A percentile compares a stretch with the other conserved stretches of the same genome.
Evolutionary conservation across 2,113 vertebrate species (phyloP).

Genomic region (Chloebia gouldiae): DNA sequence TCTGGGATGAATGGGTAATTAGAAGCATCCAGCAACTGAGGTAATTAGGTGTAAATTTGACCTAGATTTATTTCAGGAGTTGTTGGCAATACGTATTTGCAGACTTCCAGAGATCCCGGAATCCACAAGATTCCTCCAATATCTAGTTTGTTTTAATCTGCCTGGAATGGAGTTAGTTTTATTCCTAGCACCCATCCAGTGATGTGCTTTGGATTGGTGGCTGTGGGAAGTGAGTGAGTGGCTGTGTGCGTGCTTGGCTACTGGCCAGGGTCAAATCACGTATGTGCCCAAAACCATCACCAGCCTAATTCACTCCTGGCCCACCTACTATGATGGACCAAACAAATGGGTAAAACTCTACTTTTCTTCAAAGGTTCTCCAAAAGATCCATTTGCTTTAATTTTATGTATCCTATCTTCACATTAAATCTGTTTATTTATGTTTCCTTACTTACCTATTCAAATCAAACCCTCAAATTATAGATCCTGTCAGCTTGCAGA

Average conservation of each 20-base stretch:
- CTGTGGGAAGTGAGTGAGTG: background rate
- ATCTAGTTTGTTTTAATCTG: background rate
- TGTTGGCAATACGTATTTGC: background rate
- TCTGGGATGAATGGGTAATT: background rate
- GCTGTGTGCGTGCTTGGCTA: background rate
- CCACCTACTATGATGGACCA: background rate
- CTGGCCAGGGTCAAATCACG: fast-evolving
- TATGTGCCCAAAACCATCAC: background rate
- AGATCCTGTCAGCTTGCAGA: background rate
- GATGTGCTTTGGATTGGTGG: background rate
- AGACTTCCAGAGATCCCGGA: background rate
- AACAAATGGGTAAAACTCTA: background rate
- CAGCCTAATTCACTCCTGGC: background rate
- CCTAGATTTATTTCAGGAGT: background rate
- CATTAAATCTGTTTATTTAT: background rate
- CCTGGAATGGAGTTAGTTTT: background rate
- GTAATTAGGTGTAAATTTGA: background rate
- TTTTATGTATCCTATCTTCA: background rate
- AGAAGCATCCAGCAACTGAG: background rate
- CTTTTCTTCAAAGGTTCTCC: background rate
- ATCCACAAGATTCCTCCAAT: background rate
- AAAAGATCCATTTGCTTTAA: background rate
- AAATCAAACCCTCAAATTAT: background rate
- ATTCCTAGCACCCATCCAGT: background rate
- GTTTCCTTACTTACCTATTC: background rate